These are phyloP conservation scores for Drosophila lowei DNA, from an alignment of 1,140 invertebrate species.

Conservation along the genomic window DNA sequence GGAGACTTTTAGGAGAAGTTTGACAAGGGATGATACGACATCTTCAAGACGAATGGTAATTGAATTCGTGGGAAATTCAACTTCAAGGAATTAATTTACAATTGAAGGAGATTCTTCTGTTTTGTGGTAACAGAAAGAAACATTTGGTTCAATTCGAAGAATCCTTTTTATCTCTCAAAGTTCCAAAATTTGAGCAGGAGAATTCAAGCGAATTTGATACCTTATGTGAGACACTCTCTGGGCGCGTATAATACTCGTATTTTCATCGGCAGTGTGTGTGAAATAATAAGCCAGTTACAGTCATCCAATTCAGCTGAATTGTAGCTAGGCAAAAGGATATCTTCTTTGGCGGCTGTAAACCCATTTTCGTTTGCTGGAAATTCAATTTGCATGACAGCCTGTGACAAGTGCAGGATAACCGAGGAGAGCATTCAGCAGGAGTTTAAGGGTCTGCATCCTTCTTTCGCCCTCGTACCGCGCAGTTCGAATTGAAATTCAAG, in stretches of 20 bases:
- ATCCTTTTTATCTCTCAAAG: not conserved
- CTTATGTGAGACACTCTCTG: no score
- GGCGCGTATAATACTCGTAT: no score
- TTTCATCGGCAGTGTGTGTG: no score
- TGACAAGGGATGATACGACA: no score
- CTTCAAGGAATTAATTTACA: no score
- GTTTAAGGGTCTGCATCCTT: conserved; percentile 29
- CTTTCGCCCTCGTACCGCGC: conserved; percentile 27
- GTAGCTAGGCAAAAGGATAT: conserved; percentile 16
- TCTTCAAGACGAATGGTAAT: not conserved
- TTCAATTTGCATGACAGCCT: conserved; percentile 44
- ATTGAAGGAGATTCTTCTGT: no score
- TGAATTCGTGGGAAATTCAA: not conserved
- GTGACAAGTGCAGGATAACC: conserved; percentile 47
- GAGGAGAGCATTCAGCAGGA: conserved; percentile 19
- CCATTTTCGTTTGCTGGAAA: conserved; percentile 37
- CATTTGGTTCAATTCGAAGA: no score
- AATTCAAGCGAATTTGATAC: no score
- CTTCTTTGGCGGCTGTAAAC: conserved; percentile 6
- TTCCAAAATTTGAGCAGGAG: no score
- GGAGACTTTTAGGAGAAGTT: not conserved
- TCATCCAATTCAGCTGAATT: not conserved
- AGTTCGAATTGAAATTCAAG: conserved; percentile 79
- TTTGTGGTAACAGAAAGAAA: no score
- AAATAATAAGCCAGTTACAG: not conserved